Conservation (phyloP, 1,140 invertebrate species). For the Neodiprion pinetum region DNA sequence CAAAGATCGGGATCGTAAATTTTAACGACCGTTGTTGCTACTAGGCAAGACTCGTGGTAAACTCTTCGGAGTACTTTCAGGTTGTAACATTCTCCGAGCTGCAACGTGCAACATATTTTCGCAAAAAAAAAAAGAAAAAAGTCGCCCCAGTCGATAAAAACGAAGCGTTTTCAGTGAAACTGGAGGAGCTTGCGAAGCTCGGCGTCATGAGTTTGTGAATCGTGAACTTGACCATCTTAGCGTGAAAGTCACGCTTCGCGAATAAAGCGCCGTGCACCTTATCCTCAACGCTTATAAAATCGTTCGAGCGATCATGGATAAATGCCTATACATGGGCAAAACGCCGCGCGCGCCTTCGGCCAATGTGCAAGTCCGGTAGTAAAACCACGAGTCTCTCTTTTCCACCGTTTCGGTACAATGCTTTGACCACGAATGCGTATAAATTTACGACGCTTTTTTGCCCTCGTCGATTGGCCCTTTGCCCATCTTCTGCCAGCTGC, state of each 20-base stretch:
- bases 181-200: too few relatives aligned
- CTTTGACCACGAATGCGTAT: neutral
- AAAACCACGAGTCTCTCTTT: neutral
- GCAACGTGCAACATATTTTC: neutral
- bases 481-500: neutral
- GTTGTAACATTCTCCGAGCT: too few relatives aligned
- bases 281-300: neutral
- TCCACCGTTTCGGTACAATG: neutral
- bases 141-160: neutral
- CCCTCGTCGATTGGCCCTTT: neutral
- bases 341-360: too few relatives aligned
- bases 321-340: neutral
- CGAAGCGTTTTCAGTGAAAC: neutral
- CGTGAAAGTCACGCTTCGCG: conserved; percentile 16
- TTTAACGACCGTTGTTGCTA: too few relatives aligned
- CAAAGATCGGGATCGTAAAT: too few relatives aligned
- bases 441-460: neutral
- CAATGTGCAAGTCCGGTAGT: neutral
- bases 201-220: neutral
- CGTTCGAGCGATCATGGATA: neutral
- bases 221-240: neutral
- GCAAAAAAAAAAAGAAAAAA: neutral
- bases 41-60: too few relatives aligned
- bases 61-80: too few relatives aligned
- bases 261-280: neutral